Evolutionary conservation across 2,113 vertebrate genomes (phyloP), one percentile per base, ranked within the genome.

Genomic region (Gallinago undulata): DNA sequence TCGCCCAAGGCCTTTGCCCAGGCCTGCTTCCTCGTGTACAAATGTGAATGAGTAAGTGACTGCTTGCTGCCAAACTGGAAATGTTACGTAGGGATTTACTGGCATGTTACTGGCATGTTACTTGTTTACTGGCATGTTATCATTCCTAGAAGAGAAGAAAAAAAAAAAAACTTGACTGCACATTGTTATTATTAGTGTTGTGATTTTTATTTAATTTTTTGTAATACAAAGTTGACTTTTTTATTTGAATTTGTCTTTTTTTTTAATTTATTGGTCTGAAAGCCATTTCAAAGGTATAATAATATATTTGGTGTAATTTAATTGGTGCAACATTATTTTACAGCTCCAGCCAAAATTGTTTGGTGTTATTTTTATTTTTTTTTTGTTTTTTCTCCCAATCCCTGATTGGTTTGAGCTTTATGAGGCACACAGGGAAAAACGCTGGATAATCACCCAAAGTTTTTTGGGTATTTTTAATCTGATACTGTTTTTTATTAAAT

Each of bases 231-330:
- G 97, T 97, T 97, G 97, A 97, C 97, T 98, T 99, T 98, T 99
- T 98, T 98, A 99, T 99, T 98, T 98, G 98, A 98, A 98, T 98
- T 97, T 98, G 98, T 98, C 96, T 97, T 96, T 98, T 98, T 98
- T 95, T 97, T 95, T 97, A 99, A 99, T 99, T 99, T 99, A 99
- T 99, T 99, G 98, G 98, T 99, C 98, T 98, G 98, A 98, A 99
- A 99, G 98, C 99, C 99, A 99, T 99, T 99, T 98, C 98, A 98
- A 98, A 98, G 97, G 97, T 98, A 98, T 98, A 98, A 98, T 98
- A 98, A 98, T 98, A 98, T 98, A 98, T 98, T 98, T 98, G 98
- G 98, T 98, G 93, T 98, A 98, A 98, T 98, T 98, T 98, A 98
- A 98, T 98, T 98, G 97, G 98, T 98, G 97, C 97, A 98, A 97